These are phyloP conservation scores for Fulmarus glacialis DNA, from an alignment of 2,113 vertebrate genomes.

Conservation along the genomic window DNA sequence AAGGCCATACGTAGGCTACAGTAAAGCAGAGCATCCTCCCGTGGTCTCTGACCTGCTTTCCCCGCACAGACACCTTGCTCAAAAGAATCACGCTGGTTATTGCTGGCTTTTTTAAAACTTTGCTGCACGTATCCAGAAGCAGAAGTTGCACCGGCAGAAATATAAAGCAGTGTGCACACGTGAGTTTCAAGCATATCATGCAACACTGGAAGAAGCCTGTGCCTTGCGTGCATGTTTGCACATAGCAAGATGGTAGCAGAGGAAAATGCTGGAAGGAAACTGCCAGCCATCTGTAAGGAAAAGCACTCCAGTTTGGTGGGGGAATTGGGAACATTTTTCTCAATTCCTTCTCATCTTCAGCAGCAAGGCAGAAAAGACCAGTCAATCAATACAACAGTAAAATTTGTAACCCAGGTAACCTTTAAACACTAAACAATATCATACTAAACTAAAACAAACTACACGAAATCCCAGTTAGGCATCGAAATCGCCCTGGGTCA, in stretches of 20 bases:
- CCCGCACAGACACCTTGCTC: background rate
- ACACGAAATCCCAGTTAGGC: background rate
- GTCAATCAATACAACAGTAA: slow-evolving; percentile 13
- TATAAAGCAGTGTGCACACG: background rate
- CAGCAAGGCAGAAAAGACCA: background rate
- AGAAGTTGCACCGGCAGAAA: background rate
- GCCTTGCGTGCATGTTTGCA: background rate
- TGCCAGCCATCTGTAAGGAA: background rate
- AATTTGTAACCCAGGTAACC: slow-evolving; percentile 32
- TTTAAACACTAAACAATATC: slow-evolving; percentile 24
- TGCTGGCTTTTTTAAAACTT: background rate
- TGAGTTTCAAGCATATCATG: background rate
- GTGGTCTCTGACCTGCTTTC: background rate
- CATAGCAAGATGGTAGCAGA: background rate
- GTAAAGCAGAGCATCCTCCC: background rate
- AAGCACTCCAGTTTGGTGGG: background rate
- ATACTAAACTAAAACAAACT: slow-evolving; percentile 33
- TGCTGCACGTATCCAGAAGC: background rate
- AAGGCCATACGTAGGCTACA: background rate
- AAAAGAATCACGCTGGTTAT: background rate
- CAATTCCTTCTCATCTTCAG: background rate
- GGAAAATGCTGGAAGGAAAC: background rate
- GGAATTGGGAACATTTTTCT: background rate
- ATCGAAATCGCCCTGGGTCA: background rate
- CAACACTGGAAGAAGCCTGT: background rate